Evolutionary conservation across 2,888 invertebrate genomes (phyloP), one percentile per base, ranked within the genome.

Genomic region (Lutraria lutraria): DNA sequence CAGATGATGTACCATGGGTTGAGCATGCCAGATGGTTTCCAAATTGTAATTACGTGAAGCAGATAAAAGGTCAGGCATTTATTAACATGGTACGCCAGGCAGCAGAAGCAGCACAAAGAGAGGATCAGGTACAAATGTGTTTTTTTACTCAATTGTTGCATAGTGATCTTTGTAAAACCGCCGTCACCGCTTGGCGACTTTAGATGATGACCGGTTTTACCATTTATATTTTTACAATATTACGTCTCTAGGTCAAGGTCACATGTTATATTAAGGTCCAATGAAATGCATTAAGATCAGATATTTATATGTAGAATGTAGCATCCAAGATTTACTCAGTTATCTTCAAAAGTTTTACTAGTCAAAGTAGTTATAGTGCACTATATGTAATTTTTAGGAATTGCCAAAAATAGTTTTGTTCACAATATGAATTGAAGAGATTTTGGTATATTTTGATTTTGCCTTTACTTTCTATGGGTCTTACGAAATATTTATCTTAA

Each of bases 11-110:
- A 29, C 93, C 93, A 0, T 92, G 93, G 93, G 88, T 94, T 25
- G 94, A 93, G 76, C 94, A 94, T 86, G 93, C 93, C 0, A 88
- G 93, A 25, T 92, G 92, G 91, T 90, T 88, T 68, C 93, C 93
- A 6, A 31, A 87, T 10, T 94, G 94, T 88, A 29, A n/a, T 0
- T 93, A 86, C 89, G 88, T 94, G 13, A 76, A 84, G 1, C 86
- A 85, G 52, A 76, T 87, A 0, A 92, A 92, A 68, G 93, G 93
- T 4, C 87, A 91, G 56, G 89, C 89, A 29, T 94, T 89, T 84
- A 86, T 93, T 29, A 88, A 94, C 29, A 87, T 91, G 63, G 92
- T 93, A 21, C 90, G 86, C 54, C 81, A 68, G 15, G 91, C 91
- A 19, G 89, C 89, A 3, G 31, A 79, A 21, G 72, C 52, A n/a